Evolutionary conservation across 2,888 invertebrate genomes (phyloP).

Genomic region (Trichogramma evanescens): DNA sequence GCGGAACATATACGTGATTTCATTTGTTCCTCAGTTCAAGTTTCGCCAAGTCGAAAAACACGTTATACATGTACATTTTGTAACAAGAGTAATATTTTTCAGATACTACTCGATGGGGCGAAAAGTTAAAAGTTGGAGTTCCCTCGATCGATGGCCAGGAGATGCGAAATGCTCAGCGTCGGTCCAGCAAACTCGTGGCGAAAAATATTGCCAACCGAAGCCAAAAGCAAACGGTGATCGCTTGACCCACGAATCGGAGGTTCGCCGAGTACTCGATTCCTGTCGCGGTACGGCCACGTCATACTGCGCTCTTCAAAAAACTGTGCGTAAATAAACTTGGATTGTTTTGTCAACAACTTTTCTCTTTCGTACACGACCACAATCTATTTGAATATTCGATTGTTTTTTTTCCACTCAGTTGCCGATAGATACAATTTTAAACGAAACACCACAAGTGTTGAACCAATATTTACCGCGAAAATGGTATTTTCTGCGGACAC

Average conservation of each 20-base stretch:
- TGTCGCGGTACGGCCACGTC: constrained; percentile 33
- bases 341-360: too few species aligned
- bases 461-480: too few species aligned
- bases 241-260: constrained; percentile 5
- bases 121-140: constrained; percentile 58
- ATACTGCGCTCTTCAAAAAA: constrained; percentile 34
- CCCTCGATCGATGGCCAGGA: constrained; percentile 51
- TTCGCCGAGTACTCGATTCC: constrained; percentile 30
- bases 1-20: too few species aligned
- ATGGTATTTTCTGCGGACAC: too few species aligned
- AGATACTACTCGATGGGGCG: constrained; percentile 57
- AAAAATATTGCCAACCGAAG: neutral
- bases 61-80: neutral
- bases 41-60: neutral
- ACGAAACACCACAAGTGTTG: too few species aligned
- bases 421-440: too few species aligned
- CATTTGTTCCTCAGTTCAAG: too few species aligned
- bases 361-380: too few species aligned
- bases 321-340: constrained; percentile 26
- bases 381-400: too few species aligned
- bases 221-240: neutral
- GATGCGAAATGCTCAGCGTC: constrained; percentile 23
- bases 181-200: too few species aligned
- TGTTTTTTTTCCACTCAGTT: too few species aligned
- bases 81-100: neutral